A percentile compares a stretch with the other conserved stretches of the same genome.
phyloP scores from a whole-genome alignment of 2,113 vertebrate species.

The Arenaria interpres region DNA sequence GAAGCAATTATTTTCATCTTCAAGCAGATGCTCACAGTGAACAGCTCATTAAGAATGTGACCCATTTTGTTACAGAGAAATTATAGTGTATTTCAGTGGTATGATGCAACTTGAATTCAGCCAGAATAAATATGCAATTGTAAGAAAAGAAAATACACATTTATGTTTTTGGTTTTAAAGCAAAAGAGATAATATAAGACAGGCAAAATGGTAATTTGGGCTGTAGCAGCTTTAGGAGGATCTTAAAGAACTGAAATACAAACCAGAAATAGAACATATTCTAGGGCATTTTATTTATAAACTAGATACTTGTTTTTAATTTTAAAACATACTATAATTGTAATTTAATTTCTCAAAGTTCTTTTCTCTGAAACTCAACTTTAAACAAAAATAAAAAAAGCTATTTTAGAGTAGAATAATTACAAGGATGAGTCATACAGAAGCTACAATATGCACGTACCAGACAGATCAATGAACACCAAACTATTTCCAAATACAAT shows the following conservation, averaged over 20 bases:
- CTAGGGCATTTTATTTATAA: background rate
- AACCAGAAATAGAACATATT: background rate
- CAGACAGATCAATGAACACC: background rate
- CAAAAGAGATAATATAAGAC: background rate
- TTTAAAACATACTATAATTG: background rate
- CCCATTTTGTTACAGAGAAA: slow-evolving; percentile 72
- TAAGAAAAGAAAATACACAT: slow-evolving; percentile 70
- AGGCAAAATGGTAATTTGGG: slow-evolving; percentile 35
- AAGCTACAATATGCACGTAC: background rate
- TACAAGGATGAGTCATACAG: background rate
- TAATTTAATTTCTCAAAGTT: background rate
- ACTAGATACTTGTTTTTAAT: background rate
- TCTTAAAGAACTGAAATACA: background rate
- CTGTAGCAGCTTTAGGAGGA: background rate
- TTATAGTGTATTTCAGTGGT: slow-evolving; percentile 60
- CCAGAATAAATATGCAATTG: slow-evolving; percentile 60
- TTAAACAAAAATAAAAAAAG: background rate
- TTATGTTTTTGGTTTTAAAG: slow-evolving; percentile 62
- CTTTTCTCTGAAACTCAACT: background rate
- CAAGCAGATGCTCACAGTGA: slow-evolving; percentile 64
- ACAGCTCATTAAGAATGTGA: slow-evolving; percentile 70
- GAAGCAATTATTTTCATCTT: slow-evolving; percentile 77
- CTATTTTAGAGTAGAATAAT: background rate
- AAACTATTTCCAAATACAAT: background rate
- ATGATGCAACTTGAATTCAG: slow-evolving; percentile 68